Base-by-base conservation (phyloP, 1,140 invertebrate genomes). In the Drosophila bocqueti region DNA sequence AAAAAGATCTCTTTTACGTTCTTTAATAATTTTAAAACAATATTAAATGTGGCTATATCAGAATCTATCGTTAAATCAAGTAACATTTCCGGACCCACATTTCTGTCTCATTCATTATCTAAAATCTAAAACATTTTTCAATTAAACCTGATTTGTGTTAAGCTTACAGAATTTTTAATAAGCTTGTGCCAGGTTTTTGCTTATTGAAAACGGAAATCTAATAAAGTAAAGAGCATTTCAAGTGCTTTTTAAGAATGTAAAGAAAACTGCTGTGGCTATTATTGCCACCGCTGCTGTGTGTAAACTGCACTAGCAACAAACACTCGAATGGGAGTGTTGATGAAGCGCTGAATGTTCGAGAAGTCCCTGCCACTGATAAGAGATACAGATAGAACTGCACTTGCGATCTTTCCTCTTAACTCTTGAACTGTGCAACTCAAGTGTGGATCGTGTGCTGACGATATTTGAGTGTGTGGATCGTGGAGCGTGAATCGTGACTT, bases 401-500 rank as follows among this genome's bases (percentile, higher is more conserved):
- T 63, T 16, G 47, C 73, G 62, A 75, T 76, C 59, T 76, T 55
- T 42, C 50, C 72, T 62, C 18, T 45, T 52, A 34, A 54, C 59
- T 74, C 69, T 62, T 73, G 66, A 71, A 74, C 58, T 55, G 69
- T 74, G 58, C 68, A 49, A 46, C 50, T 75, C 36, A 24, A 73
- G 58, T 74, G 67, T 55, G 52, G 52, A 55, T 38, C 15, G 34
- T 24, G 34, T n/a, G 15, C 52, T 55, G 31, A 16, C 1, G 52
- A 36, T 16, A 13, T 54, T 16, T 21, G 31, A 24, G 52, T 55
- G 49, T 24, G 61, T 49, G 66, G 29, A 45, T 43, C 16, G 47
- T 43, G 38, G 24, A 45, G 24, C 21, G 16, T 45, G 42, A 34
- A 36, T 36, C n/a, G 62, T 68, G 64, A 24, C 26, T 54, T 54